Percentiles rank a stretch among this genome's conserved stretches.
Evolutionary conservation across 2,113 vertebrate species (phyloP).

Genomic region (Benitochromis conjunctus): DNA sequence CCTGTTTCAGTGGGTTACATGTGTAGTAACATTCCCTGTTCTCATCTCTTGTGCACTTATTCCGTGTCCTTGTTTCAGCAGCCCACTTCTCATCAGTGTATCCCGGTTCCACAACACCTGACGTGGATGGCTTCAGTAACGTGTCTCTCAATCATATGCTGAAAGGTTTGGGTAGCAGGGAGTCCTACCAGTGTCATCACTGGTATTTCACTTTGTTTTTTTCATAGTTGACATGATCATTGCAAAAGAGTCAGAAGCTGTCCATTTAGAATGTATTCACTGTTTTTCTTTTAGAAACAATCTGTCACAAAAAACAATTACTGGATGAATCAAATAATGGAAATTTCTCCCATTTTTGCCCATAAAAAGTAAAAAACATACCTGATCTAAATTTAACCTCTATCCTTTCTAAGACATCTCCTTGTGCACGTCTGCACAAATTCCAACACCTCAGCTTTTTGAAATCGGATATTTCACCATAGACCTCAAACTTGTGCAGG

Average conservation of each 20-base stretch:
- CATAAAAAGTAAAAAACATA: background rate
- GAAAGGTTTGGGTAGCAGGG: background rate
- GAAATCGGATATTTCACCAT: background rate
- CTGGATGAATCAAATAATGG: background rate
- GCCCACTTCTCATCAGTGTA: background rate
- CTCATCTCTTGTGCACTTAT: background rate
- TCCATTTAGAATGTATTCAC: background rate
- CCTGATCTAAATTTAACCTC: background rate
- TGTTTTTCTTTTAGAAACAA: background rate
- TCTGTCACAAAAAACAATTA: background rate
- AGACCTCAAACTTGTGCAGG: background rate
- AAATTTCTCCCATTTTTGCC: background rate
- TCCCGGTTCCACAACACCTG: background rate
- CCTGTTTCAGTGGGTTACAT: background rate
- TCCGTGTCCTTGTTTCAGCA: background rate
- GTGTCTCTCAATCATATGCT: background rate
- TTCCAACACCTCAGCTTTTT: background rate
- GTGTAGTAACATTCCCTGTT: background rate
- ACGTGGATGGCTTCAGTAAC: background rate
- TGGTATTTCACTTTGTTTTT: background rate
- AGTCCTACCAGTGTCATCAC: background rate
- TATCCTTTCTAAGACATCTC: background rate
- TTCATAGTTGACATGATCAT: background rate
- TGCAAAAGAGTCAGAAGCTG: background rate
- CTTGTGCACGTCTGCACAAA: background rate